Base-by-base conservation (phyloP, 2,113 vertebrate genomes). In the Otus sunia region DNA sequence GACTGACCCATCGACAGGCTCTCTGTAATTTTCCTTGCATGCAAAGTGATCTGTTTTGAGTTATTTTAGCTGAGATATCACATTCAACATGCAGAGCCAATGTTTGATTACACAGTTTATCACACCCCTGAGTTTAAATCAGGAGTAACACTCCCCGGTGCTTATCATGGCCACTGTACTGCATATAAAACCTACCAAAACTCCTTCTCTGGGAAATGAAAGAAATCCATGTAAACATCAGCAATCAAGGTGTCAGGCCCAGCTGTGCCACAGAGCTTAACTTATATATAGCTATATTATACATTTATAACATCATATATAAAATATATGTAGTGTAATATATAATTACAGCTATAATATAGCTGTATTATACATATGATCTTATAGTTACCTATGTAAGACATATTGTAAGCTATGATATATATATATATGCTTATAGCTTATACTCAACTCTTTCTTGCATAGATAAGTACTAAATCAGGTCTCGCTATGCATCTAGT, bases 111-210 rank as follows among this genome's bases (percentile, higher is more conserved):
- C 9, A 18, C 37, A 80, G 74, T 90, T 94, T 90, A 95, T 96
- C 95, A 95, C 82, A 95, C 55, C 63, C 50, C 41, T 78, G 88
- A 86, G 95, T 88, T 95, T 95, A 97, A 94, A 96, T 95, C 68
- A 94, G 82, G 52, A 94, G 23, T 66, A 86, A 88, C 62, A 69
- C 92, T 94, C 90, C 77, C 76, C 2, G 0, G 73, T 63, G 88
- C 45, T 96, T 93, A 73, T 55, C 78, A 50, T 5, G 37, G 82
- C 58, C 90, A 58, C 59, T 59, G 71, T 55, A 59, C 75, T 95
- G 88, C 82, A 88, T 92, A 41, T 71, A 55, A 93, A 96, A 77
- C 52, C 45, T 59, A 11, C 9, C 20, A 76, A 39, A 72, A 12
- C 50, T 82, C 78, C 67, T 92, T 49, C 85, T 93, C 37, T 2